A percentile compares a stretch with the other conserved stretches of the same genome.
Conservation (phyloP, 2,797 vertebrate species). For the Florisuga fusca region DNA sequence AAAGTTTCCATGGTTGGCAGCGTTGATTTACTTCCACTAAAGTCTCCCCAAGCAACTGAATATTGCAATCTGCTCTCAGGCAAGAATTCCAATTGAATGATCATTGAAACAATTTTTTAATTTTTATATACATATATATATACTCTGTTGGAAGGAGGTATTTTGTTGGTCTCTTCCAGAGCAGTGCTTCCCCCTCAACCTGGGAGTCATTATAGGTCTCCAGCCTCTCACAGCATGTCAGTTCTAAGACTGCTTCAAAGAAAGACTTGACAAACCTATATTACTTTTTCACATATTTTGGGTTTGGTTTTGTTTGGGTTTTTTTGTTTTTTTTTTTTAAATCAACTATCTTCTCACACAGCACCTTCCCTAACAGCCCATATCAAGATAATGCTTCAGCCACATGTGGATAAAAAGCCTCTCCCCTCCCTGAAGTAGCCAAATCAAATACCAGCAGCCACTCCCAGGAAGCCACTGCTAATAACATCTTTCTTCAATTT, state of each 20-base stretch:
- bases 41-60: neutral
- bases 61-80: neutral
- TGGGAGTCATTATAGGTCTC: neutral
- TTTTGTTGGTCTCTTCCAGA: neutral
- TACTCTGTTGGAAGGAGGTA: neutral
- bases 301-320: too few relatives aligned
- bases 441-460: neutral
- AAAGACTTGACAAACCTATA: neutral
- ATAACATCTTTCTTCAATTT: constrained; percentile 27
- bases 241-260: neutral
- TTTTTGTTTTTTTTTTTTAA: neutral
- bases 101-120: neutral
- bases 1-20: neutral
- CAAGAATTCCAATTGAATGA: neutral
- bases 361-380: neutral
- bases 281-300: neutral
- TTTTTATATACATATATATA: too few relatives aligned
- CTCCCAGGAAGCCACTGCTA: constrained; percentile 14
- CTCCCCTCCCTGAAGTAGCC: neutral
- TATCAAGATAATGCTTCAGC: constrained; percentile 22
- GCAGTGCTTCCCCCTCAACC: neutral
- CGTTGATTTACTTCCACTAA: neutral
- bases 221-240: neutral
- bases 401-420: neutral
- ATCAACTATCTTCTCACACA: neutral